Conservation (phyloP, 2,113 vertebrate species). For the Scytalopus superciliaris region DNA sequence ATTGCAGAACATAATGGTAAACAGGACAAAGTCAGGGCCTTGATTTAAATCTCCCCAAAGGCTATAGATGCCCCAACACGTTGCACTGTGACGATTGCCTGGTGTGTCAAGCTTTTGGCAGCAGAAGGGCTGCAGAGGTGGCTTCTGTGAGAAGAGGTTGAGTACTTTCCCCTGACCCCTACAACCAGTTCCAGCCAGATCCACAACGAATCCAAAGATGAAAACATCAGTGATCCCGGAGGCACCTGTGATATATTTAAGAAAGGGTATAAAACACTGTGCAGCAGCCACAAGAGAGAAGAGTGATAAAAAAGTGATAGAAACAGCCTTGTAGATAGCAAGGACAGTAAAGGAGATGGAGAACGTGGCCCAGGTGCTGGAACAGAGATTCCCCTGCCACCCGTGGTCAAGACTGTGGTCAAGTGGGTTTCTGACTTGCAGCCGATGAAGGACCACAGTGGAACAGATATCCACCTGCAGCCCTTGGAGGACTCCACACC, state of each 20-base stretch:
- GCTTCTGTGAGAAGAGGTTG: not conserved
- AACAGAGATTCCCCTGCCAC: not conserved
- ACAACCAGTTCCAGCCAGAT: not conserved
- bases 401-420: not conserved
- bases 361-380: fast-evolving
- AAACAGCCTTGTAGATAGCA: not conserved
- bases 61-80: no score
- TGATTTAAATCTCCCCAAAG: not conserved
- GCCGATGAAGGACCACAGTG: fast-evolving
- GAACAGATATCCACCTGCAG: not conserved
- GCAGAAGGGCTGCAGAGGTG: not conserved
- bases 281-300: not conserved
- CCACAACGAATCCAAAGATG: not conserved
- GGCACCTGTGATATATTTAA: not conserved
- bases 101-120: not conserved
- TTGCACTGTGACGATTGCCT: not conserved
- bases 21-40: not conserved
- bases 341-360: fast-evolving
- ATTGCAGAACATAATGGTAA: not conserved
- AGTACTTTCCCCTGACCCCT: no score
- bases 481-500: not conserved
- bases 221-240: not conserved
- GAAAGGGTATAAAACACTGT: not conserved
- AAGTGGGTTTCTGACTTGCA: not conserved
- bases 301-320: not conserved